Evolutionary conservation across 2,797 vertebrate genomes (phyloP).

Genomic region (Corythornis leucogaster): DNA sequence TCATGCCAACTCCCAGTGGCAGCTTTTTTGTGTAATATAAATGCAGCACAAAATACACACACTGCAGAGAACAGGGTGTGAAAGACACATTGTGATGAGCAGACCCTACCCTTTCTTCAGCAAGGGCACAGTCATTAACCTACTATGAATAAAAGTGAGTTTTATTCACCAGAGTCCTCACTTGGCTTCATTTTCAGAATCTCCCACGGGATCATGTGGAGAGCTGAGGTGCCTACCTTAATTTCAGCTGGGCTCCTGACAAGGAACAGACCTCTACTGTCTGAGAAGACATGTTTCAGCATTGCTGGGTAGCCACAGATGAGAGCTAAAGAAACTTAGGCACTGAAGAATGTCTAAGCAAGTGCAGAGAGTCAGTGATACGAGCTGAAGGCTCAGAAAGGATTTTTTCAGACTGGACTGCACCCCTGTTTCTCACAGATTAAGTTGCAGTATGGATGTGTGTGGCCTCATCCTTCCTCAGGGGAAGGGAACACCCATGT

Average conservation of each 20-base stretch:
- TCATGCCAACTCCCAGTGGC: neutral
- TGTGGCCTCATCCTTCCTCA: neutral
- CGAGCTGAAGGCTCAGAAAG: neutral
- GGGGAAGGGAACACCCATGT: neutral
- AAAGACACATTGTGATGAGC: accelerated
- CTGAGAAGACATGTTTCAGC: neutral
- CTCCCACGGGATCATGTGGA: neutral
- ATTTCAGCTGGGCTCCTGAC: neutral
- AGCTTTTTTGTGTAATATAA: neutral
- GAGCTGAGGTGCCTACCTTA: neutral
- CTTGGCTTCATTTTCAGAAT: neutral
- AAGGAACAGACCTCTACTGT: neutral
- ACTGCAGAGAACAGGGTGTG: neutral
- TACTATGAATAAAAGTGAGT: neutral
- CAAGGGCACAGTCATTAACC: neutral
- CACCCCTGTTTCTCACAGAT: neutral
- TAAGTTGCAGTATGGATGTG: neutral
- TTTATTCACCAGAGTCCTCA: neutral
- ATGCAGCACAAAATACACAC: neutral
- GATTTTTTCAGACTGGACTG: neutral
- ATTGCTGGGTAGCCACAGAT: neutral
- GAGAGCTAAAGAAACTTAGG: neutral
- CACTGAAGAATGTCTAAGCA: neutral
- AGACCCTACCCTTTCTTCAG: neutral
- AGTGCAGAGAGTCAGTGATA: neutral